Evolutionary conservation across 37 sponge, comb jelly and placozoan species (phyloP), one percentile per base, ranked within the genome.

Genomic region (Theonella swinhoei): DNA sequence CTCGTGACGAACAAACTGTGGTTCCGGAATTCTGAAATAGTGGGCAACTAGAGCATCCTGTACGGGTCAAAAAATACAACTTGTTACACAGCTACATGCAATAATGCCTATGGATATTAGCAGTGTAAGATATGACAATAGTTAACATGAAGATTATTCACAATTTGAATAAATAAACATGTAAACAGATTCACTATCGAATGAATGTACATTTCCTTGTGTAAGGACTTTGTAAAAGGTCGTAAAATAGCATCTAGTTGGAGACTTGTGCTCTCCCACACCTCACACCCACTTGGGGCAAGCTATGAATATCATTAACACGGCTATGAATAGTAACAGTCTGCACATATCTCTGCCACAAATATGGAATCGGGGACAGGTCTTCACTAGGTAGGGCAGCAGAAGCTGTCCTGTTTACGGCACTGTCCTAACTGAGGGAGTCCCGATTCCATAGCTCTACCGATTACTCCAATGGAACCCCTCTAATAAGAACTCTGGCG

Each of bases 31-130:
- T 23, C 85, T 82, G 25, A 96, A 96, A 77, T 89, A 98, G 23
- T 84, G 64, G 0, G 93, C 74, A 17, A 96, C 87, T 60, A 98
- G 81, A 20, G 99, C 89, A 82, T 98, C 99, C 93, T 98, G 72
- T 47, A 47, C n/a, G n/a, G n/a, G n/a, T n/a, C n/a, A n/a, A n/a
- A n/a, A n/a, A n/a, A n/a, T n/a, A n/a, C n/a, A n/a, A n/a, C n/a
- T n/a, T n/a, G n/a, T n/a, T n/a, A n/a, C n/a, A n/a, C n/a, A n/a
- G n/a, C n/a, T n/a, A n/a, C n/a, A n/a, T 47, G 54, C 54, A 47
- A n/a, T n/a, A n/a, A n/a, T n/a, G n/a, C n/a, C 54, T 17, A 47
- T 47, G 54, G 54, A 14, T 14, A 47, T 14, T 47, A 14, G 54
- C 54, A 47, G 54, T 47, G 14, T 47, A 47, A 47, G 7, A n/a